Percentiles rank a stretch among this genome's conserved stretches.
phyloP scores from a whole-genome alignment of 2,888 invertebrate species.

The Lymantria dispar region DNA sequence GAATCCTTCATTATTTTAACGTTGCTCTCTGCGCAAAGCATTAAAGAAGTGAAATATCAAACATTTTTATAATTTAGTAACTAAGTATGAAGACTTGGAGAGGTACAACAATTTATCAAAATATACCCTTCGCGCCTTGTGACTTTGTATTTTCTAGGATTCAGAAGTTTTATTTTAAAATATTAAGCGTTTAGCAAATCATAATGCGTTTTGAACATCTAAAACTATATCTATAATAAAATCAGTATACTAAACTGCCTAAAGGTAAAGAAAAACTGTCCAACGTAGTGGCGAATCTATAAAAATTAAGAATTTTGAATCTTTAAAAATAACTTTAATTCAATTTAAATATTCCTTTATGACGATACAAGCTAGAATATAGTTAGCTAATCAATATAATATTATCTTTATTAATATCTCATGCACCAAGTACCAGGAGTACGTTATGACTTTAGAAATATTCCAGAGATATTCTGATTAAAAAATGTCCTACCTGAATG shows the following conservation, averaged over 20 bases:
- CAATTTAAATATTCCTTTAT: slow-evolving; percentile 52
- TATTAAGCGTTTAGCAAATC: too few species aligned
- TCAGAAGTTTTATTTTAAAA: too few species aligned
- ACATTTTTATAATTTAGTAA: too few species aligned
- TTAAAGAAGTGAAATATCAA: too few species aligned
- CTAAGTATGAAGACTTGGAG: too few species aligned
- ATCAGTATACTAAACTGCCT: neutral
- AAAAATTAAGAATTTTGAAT: slow-evolving; percentile 45
- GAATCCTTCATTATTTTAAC: too few species aligned
- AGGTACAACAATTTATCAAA: too few species aligned
- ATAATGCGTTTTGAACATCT: too few species aligned
- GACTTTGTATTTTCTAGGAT: too few species aligned
- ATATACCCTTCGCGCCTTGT: too few species aligned
- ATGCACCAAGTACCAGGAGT: slow-evolving; percentile 66
- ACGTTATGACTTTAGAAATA: slow-evolving; percentile 43
- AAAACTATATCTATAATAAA: neutral
- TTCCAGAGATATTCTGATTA: slow-evolving; percentile 9
- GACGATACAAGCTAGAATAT: slow-evolving; percentile 45
- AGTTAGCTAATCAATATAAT: slow-evolving; percentile 40
- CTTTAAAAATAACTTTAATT: slow-evolving; percentile 39
- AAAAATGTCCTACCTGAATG: too few species aligned
- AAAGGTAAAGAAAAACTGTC: slow-evolving; percentile 40
- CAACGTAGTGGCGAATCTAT: slow-evolving; percentile 69
- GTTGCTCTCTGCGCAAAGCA: too few species aligned
- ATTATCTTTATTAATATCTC: slow-evolving; percentile 46